phyloP scores from a whole-genome alignment of 2,113 vertebrate genomes.

The Eulacestoma nigropectus region DNA sequence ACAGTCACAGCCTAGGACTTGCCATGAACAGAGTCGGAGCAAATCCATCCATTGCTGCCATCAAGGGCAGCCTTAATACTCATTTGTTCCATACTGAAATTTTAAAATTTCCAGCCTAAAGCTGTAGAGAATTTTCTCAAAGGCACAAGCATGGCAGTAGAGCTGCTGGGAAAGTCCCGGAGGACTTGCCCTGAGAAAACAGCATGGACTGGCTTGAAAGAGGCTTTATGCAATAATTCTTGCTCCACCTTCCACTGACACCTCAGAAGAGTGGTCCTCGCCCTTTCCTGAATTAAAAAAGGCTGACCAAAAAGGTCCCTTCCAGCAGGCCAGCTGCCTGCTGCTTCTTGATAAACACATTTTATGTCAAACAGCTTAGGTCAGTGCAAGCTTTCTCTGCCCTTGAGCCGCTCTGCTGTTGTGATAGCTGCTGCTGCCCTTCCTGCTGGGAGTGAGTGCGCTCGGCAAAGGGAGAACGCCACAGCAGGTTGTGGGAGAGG shows the following conservation, averaged over 20 bases:
- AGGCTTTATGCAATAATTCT: not conserved
- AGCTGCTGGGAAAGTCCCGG: not conserved
- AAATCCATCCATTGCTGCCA: not conserved
- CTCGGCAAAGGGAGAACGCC: not conserved
- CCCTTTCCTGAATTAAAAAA: not conserved
- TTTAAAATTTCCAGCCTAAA: not conserved
- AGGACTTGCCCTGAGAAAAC: not conserved
- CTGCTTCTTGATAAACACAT: not conserved
- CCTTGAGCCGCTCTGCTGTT: not conserved
- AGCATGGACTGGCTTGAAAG: not conserved
- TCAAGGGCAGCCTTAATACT: not conserved
- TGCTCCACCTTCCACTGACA: not conserved
- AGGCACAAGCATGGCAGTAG: not conserved
- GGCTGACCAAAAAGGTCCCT: not conserved
- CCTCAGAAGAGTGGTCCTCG: not conserved
- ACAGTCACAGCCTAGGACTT: not conserved
- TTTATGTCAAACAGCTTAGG: not conserved
- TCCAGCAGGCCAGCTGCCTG: not conserved
- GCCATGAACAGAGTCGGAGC: not conserved
- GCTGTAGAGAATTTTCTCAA: not conserved
- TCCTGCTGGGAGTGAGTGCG: not conserved
- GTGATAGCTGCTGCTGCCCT: not conserved
- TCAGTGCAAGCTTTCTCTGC: not conserved
- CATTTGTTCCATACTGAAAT: fast-evolving
- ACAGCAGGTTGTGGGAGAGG: not conserved